Evolutionary conservation across 2,797 vertebrate species (phyloP), one percentile per base, ranked within the genome.

Genomic region (Merluccius polli): DNA sequence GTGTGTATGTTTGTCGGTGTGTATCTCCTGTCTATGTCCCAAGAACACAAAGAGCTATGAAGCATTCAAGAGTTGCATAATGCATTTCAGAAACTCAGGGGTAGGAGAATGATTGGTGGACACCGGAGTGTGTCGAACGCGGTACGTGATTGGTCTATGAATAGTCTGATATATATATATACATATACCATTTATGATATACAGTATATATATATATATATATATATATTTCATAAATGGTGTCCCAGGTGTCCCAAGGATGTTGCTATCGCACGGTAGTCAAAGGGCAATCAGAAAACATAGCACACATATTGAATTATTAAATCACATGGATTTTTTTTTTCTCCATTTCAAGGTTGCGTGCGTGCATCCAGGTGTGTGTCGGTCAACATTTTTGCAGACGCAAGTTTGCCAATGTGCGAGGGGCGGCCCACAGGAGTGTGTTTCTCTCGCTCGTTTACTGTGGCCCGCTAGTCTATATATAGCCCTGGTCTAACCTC

Each of bases 381-480:
- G 29, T 72, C 74, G 69, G 69, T 30, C 33, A 69, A 67, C 79
- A 68, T 27, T 63, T n/a, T 81, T 44, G 52, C 33, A 27, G 32
- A 71, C 70, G 63, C 33, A 24, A 80, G 41, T 77, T 71, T 78
- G 76, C 85, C n/a, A n/a, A 67, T 84, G 75, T 73, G 73, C 24
- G 85, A 84, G 85, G 36, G 78, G 81, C 82, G 84, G 79, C 81
- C 80, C 83, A 70, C 84, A 74, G 87, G 88, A 89, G 88, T 85
- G 87, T 89, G 89, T 90, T 24, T 24, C 86, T 38, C 86, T 75
- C 86, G 84, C 85, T 87, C 87, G 89, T 90, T 91, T 91, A 91
- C 86, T 79, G 73, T 90, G 85, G 87, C 88, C 90, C 72, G 84
- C 87, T 89, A n/a, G 89, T 93, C 91, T 94, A 94, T 91, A 92